phyloP scores from a whole-genome alignment of 2,113 vertebrate species.

The Condylura cristata region DNA sequence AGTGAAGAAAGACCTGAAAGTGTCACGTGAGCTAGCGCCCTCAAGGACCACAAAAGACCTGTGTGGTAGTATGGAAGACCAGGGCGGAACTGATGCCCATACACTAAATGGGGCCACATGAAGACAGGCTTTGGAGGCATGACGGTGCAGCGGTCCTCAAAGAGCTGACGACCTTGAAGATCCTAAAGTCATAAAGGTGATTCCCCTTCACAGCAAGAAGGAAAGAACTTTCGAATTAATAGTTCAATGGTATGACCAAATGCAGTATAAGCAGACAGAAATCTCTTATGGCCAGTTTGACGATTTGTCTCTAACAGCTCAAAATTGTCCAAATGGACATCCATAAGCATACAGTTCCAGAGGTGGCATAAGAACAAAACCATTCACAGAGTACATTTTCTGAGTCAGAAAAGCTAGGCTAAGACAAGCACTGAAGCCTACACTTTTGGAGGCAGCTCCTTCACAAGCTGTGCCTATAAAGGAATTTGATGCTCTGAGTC shows the following conservation, averaged over 20 bases:
- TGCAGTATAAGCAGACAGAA: background rate
- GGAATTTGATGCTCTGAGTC: background rate
- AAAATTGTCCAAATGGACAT: background rate
- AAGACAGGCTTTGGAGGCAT: background rate
- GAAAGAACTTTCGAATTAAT: background rate
- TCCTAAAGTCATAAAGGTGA: background rate
- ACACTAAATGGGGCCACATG: too few species aligned
- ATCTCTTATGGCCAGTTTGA: background rate
- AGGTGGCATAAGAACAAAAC: background rate
- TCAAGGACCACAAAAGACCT: background rate
- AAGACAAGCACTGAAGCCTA: background rate
- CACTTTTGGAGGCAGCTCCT: background rate
- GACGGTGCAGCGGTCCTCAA: background rate
- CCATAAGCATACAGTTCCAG: background rate
- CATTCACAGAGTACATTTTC: background rate
- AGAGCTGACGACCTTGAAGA: background rate
- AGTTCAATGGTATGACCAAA: background rate
- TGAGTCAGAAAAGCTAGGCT: background rate
- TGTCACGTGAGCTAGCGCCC: background rate
- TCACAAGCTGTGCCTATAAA: background rate
- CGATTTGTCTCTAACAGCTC: background rate
- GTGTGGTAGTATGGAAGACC: background rate
- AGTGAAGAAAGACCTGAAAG: background rate
- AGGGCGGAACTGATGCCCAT: background rate
- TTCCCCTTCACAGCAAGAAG: background rate